Percentiles rank a stretch among this genome's conserved stretches.
These are phyloP conservation scores for Morinoia aosen DNA, from an alignment of 2,888 invertebrate species.

Conservation along the genomic window DNA sequence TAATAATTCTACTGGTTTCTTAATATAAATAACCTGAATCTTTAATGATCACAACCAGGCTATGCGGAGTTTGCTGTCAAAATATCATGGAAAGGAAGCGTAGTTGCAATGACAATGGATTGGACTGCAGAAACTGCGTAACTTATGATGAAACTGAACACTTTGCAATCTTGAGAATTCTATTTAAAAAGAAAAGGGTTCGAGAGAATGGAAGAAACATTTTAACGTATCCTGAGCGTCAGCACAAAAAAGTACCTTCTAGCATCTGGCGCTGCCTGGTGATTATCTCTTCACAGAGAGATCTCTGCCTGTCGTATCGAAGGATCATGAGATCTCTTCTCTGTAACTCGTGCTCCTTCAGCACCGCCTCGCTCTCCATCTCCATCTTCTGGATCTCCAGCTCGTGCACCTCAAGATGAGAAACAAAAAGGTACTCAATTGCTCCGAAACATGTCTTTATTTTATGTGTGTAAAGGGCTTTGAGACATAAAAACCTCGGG, in stretches of 20 bases:
- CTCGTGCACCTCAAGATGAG: conserved; percentile 80
- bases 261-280: conserved; percentile 87
- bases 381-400: conserved; percentile 94
- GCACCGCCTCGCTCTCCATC: conserved; percentile 87
- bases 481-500: too few species aligned
- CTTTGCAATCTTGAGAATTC: too few species aligned
- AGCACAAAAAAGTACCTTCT: conserved; percentile 77
- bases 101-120: not conserved
- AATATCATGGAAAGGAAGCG: not conserved
- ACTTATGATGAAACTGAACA: too few species aligned
- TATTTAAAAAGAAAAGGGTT: not conserved
- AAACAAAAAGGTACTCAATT: not conserved
- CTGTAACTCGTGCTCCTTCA: conserved; percentile 88
- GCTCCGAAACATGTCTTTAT: not conserved
- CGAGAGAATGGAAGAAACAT: not conserved
- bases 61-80: not conserved
- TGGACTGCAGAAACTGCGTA: not conserved
- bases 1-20: not conserved
- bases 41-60: not conserved
- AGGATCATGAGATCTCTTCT: conserved; percentile 87
- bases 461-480: too few species aligned
- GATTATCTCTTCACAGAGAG: conserved; percentile 92
- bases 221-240: not conserved
- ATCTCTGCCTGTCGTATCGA: conserved; percentile 85
- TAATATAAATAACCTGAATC: not conserved